Base-by-base conservation (phyloP, 2,113 vertebrate species). In the Strigops habroptila region DNA sequence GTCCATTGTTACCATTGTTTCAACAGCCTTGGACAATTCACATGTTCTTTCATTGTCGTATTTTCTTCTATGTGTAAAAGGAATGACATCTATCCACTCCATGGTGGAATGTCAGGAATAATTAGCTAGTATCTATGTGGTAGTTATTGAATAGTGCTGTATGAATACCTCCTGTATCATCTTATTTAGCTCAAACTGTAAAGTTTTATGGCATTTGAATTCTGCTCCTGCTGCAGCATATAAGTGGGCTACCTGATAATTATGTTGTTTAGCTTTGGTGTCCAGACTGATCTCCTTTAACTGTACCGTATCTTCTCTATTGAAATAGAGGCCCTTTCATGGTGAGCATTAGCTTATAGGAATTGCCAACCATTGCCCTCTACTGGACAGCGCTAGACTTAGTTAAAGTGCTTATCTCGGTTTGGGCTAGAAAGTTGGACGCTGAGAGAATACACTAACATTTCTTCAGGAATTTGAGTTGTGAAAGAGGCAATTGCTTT, bases 351-450 rank as follows among this genome's bases (percentile, higher is more conserved):
- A 28, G 59, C 43, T 67, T 46, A 16, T 81, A 65, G 22, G 52
- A 35, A 23, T 51, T 93, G 60, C 77, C 44, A 90, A 37, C 86
- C 64, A 37, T 93, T 96, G 91, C 95, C 88, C 82, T 95, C 96
- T 97, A 4, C 90, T 93, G 92, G 93, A 46, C 76, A 71, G 46
- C 39, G 17, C 60, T 9, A 62, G 33, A 17, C 44, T 82, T 82
- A 41, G 21, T 44, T 64, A 18, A 82, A 62, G 33, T 6, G 18
- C 14, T 90, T 31, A 10, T 33, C 71, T 83, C 69, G 19, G n/a
- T 93, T 31, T 70, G 79, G 24, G 18, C 46, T 86, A 83, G 51
- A 7, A 55, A 53, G 43, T 16, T 78, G 53, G 28, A 31, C 13
- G 3, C 44, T 51, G 55, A 59, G 85, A 78, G 53, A 78, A 52